Evolutionary conservation across 1,140 invertebrate species (phyloP).

Genomic region (Oscheius sp.): DNA sequence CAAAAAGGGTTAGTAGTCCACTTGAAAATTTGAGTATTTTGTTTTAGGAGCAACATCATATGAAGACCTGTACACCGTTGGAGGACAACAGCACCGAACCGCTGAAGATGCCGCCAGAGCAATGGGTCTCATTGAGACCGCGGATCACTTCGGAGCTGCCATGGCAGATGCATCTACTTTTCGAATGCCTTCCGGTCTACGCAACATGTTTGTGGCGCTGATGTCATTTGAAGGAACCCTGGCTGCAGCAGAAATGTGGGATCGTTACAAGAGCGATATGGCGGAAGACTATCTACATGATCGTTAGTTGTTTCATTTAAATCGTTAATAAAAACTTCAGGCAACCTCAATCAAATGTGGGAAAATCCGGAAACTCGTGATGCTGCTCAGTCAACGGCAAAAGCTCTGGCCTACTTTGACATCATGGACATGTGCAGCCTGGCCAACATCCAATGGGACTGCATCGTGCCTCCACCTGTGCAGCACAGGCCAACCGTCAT

Average conservation of each 20-base stretch:
- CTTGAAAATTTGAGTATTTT: too few species aligned
- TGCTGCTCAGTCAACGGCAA: conserved; percentile 1
- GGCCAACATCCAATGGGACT: not conserved
- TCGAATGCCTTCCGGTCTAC: not conserved
- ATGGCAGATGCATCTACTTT: not conserved
- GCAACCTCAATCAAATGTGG: too few species aligned
- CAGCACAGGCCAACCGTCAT: not conserved
- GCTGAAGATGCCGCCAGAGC: not conserved
- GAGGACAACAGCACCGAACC: not conserved
- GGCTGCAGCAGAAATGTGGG: not conserved
- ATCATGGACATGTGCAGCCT: not conserved
- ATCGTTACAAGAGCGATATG: not conserved
- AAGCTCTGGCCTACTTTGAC: conserved; percentile 16
- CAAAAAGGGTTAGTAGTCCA: too few species aligned
- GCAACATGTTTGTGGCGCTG: not conserved
- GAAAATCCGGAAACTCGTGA: too few species aligned
- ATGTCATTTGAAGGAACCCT: not conserved
- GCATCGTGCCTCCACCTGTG: not conserved
- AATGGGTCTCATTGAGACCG: not conserved
- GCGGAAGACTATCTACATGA: conserved; percentile 2
- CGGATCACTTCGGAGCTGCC: not conserved
- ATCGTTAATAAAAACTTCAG: too few species aligned
- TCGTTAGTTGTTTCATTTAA: too few species aligned
- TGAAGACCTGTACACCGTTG: not conserved
- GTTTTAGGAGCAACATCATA: conserved; percentile 12